Conservation (phyloP, 2,888 invertebrate species). For the Drosophila peninsularis region DNA sequence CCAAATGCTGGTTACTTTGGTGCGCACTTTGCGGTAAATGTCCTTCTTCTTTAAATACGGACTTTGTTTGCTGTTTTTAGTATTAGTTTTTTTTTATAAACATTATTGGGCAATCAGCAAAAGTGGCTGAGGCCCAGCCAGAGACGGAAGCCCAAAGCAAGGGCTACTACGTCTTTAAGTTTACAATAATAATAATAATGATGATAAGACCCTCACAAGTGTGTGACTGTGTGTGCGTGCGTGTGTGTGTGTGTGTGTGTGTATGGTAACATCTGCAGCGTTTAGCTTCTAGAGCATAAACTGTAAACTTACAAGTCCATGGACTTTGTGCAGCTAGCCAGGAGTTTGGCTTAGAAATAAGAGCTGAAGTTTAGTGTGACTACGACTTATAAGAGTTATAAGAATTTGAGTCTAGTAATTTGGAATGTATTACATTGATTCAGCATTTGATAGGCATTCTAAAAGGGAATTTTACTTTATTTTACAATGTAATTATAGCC, state of each 20-base stretch:
- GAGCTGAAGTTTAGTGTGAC: neutral
- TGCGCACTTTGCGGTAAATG: constrained; percentile 48
- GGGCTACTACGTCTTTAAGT: constrained; percentile 28
- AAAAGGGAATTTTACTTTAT: no score
- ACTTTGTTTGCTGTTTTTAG: constrained; percentile 11
- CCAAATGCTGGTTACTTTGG: constrained; percentile 34
- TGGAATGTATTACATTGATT: neutral
- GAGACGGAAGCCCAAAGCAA: neutral
- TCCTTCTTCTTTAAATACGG: constrained; percentile 21
- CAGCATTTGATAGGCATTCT: no score
- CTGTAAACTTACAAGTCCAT: constrained; percentile 16
- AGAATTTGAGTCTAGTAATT: neutral
- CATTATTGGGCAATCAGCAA: constrained; percentile 37
- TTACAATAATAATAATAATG: constrained; percentile 32
- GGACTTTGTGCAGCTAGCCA: constrained; percentile 29
- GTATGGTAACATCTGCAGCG: constrained; percentile 26
- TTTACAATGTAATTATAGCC: no score
- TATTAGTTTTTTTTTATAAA: neutral
- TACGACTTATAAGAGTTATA: neutral
- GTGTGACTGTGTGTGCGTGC: neutral
- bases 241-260: neutral
- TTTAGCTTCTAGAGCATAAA: constrained; percentile 7
- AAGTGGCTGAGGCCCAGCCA: constrained; percentile 21
- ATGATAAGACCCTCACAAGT: neutral
- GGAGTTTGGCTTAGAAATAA: neutral